phyloP scores from a whole-genome alignment of 2,888 invertebrate genomes.

The Leucozona laternaria region DNA sequence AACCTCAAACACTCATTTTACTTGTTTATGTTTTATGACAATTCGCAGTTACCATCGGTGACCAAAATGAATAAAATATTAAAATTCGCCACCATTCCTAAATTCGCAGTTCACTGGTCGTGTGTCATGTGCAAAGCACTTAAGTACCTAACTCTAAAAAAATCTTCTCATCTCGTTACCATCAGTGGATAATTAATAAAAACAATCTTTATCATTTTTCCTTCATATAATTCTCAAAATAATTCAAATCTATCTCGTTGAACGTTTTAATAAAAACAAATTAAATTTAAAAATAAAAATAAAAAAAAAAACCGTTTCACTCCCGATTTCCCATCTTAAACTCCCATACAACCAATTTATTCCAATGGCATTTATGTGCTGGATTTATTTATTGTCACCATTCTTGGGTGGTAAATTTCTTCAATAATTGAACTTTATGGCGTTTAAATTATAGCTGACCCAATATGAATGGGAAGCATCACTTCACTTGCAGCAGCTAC shows the following conservation, averaged over 20 bases:
- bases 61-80: too few relatives aligned
- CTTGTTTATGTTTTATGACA: too few relatives aligned
- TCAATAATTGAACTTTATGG: conserved; percentile 75
- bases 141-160: too few relatives aligned
- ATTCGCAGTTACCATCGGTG: too few relatives aligned
- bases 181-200: background rate
- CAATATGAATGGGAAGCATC: conserved; percentile 60
- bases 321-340: conserved; percentile 15
- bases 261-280: conserved; percentile 13
- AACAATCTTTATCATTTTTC: background rate
- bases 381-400: conserved; percentile 72
- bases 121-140: too few relatives aligned
- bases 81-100: too few relatives aligned
- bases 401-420: conserved; percentile 70
- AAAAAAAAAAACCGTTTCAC: conserved; percentile 10
- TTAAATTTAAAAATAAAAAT: conserved; percentile 10
- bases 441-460: conserved; percentile 75
- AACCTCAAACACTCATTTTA: too few relatives aligned
- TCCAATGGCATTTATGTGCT: conserved; percentile 43
- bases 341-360: conserved; percentile 9
- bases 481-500: conserved; percentile 39
- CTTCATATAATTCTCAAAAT: conserved; percentile 5
- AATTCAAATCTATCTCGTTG: conserved; percentile 44
- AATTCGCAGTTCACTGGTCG: too few relatives aligned
- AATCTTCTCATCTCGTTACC: background rate